Evolutionary conservation across 2,797 vertebrate genomes (phyloP).

Genomic region (Ctenopoma multispine): DNA sequence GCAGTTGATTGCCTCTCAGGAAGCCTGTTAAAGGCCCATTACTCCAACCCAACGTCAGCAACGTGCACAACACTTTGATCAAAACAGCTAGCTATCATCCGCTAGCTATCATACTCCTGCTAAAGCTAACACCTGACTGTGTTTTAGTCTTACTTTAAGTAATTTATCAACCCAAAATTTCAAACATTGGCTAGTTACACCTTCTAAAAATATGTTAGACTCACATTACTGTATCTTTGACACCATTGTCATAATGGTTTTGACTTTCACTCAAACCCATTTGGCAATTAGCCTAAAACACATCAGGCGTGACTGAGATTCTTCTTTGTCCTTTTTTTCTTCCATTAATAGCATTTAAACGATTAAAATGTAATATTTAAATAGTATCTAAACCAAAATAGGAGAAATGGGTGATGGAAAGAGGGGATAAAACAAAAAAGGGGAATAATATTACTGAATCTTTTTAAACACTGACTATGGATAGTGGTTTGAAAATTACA

Average conservation of each 20-base stretch:
- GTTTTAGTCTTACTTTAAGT: background rate
- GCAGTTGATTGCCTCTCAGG: constrained; percentile 7
- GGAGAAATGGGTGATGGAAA: background rate
- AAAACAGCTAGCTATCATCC: too few species aligned
- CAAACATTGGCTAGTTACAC: background rate
- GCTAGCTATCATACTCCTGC: too few species aligned
- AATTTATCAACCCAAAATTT: background rate
- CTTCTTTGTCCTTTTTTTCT: background rate
- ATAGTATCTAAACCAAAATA: background rate
- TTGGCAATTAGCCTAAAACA: background rate
- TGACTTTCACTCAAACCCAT: background rate
- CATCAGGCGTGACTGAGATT: background rate
- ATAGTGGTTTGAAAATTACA: too few species aligned
- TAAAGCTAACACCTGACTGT: too few species aligned
- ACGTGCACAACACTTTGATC: background rate
- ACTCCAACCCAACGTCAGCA: background rate
- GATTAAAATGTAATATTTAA: too few species aligned
- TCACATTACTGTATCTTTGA: too few species aligned
- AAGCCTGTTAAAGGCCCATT: constrained; percentile 20
- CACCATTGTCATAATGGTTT: background rate
- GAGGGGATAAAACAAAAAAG: too few species aligned
- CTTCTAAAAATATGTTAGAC: background rate
- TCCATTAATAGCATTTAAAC: background rate
- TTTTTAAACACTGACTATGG: too few species aligned
- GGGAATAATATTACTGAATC: background rate